These are phyloP conservation scores for Himantopus leucocephalus DNA, from an alignment of 2,113 vertebrate genomes.

Conservation along the genomic window DNA sequence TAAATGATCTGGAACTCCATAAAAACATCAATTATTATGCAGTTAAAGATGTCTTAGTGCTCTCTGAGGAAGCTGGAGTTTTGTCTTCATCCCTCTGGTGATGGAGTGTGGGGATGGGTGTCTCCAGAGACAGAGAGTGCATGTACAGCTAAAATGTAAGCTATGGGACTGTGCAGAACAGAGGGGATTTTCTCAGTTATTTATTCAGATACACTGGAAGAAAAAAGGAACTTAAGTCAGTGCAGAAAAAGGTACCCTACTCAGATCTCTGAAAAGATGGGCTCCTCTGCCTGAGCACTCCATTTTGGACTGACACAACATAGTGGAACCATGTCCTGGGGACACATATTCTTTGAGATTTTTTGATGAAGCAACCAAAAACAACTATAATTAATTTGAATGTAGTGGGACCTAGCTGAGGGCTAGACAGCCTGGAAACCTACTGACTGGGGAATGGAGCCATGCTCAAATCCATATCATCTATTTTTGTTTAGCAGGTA, in stretches of 20 bases:
- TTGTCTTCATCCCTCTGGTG: not conserved
- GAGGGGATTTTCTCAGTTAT: not conserved
- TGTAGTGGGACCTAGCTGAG: not conserved
- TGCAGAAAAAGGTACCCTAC: not conserved
- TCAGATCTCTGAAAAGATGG: not conserved
- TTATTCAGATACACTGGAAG: not conserved
- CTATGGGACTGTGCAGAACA: not conserved
- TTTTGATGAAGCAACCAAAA: not conserved
- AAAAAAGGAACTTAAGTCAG: not conserved
- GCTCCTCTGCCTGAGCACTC: not conserved
- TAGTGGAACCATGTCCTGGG: not conserved
- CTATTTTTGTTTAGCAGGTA: not conserved
- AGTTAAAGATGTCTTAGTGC: not conserved
- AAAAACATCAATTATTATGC: constrained; percentile 37
- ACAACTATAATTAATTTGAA: not conserved
- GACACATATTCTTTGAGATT: not conserved
- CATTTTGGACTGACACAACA: not conserved
- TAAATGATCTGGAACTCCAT: constrained; percentile 37
- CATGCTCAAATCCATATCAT: not conserved
- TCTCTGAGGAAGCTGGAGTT: not conserved
- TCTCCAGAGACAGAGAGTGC: not conserved
- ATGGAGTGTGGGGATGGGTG: not conserved
- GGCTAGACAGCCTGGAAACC: not conserved
- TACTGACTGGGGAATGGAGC: not conserved
- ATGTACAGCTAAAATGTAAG: not conserved